A percentile compares a stretch with the other conserved stretches of the same genome.
Evolutionary conservation across 2,113 vertebrate species (phyloP).

Genomic region (Epinephelus fuscoguttatus): DNA sequence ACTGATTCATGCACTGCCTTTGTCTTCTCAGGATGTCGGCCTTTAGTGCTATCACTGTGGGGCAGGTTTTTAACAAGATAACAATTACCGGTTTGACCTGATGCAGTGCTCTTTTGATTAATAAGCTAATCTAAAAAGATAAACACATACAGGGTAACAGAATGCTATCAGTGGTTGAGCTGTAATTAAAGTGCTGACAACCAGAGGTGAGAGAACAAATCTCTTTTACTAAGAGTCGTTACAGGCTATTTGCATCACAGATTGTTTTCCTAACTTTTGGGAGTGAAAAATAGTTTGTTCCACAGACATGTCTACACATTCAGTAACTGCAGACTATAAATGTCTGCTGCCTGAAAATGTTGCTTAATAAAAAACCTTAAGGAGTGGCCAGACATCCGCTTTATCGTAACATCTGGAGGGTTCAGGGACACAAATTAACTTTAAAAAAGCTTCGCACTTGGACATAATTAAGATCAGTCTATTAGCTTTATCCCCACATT

Average conservation of each 20-base stretch:
- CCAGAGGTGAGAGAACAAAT: neutral
- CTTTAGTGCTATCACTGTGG: conserved; percentile 3
- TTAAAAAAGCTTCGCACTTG: neutral
- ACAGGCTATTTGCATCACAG: neutral
- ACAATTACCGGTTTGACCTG: conserved; percentile 30
- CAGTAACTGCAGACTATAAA: neutral
- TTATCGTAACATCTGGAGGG: neutral
- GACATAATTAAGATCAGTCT: neutral
- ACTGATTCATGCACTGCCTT: conserved; percentile 18
- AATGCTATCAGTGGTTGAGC: conserved; percentile 12
- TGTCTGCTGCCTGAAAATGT: neutral
- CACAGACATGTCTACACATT: neutral
- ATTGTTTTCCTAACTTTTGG: neutral
- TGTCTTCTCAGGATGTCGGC: conserved; percentile 3
- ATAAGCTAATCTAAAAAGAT: conserved; percentile 23
- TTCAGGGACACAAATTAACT: neutral
- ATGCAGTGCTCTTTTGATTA: conserved; percentile 13
- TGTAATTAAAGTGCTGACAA: conserved; percentile 39
- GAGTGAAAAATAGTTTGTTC: neutral
- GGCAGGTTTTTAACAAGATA: conserved; percentile 13
- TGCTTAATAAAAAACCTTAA: neutral
- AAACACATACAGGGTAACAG: neutral
- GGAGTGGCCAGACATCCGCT: neutral
- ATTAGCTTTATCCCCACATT: neutral
- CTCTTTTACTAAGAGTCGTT: conserved; percentile 8